Percentiles rank a stretch among this genome's conserved stretches.
Evolutionary conservation across 2,888 invertebrate species (phyloP).

Genomic region (Leptopilina syphax): DNA sequence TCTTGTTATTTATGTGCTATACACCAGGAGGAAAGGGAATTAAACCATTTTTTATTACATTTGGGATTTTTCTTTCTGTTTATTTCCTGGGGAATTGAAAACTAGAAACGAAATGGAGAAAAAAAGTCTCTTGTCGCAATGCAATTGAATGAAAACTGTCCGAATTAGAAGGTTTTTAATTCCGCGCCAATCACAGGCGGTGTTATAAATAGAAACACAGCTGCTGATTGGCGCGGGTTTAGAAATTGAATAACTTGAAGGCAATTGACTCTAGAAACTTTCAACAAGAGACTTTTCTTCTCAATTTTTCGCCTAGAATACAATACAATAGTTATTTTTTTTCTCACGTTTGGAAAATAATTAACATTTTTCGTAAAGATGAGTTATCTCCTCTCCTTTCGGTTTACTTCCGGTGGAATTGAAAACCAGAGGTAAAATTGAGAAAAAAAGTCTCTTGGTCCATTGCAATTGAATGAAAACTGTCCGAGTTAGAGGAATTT

Average conservation of each 20-base stretch:
- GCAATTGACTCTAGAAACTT: background rate
- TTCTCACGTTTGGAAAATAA: no score
- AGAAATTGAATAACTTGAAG: background rate
- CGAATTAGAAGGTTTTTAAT: background rate
- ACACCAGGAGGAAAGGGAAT: no score
- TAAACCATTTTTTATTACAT: no score
- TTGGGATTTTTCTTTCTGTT: no score
- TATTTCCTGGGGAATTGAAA: no score
- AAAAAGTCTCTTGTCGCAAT: no score
- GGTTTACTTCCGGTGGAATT: no score
- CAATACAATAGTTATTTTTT: background rate
- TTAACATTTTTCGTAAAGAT: no score
- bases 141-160: no score
- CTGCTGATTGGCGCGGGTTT: background rate
- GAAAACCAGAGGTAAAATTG: background rate
- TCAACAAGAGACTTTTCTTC: background rate
- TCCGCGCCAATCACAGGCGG: background rate
- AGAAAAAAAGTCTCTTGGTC: background rate
- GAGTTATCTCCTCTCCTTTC: no score
- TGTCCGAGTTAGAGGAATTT: background rate
- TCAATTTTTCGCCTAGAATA: background rate
- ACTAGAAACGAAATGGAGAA: no score
- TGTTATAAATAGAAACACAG: background rate
- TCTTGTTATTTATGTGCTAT: no score
- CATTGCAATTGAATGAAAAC: background rate